These are phyloP conservation scores for Micromys minutus DNA, from an alignment of 2,113 vertebrate species.

Conservation along the genomic window DNA sequence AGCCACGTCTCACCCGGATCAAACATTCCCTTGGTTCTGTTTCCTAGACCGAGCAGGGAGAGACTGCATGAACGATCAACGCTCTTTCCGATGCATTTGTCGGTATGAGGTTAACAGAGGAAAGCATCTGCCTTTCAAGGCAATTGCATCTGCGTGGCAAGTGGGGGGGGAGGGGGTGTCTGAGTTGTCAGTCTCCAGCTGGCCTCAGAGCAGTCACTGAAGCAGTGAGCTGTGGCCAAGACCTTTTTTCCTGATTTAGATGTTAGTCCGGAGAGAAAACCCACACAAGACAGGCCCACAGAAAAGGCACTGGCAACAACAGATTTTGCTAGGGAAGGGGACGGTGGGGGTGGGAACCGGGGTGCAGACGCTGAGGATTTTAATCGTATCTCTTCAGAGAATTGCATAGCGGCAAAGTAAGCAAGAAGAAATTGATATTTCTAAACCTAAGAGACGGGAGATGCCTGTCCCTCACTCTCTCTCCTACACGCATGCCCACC, in stretches of 20 bases:
- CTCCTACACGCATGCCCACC: neutral
- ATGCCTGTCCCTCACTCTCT: neutral
- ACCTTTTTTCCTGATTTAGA: slow-evolving; percentile 66
- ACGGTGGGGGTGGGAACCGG: neutral
- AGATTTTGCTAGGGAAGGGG: slow-evolving; percentile 12
- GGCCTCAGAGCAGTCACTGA: slow-evolving; percentile 31
- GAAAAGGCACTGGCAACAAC: slow-evolving; percentile 9
- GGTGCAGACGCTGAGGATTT: slow-evolving; percentile 42
- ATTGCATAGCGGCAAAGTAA: slow-evolving; percentile 11
- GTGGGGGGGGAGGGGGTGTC: neutral
- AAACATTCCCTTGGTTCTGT: slow-evolving; percentile 40
- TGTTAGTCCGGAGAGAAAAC: slow-evolving; percentile 57
- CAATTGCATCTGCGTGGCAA: neutral
- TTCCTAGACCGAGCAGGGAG: slow-evolving; percentile 59
- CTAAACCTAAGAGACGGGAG: slow-evolving; percentile 26
- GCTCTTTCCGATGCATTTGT: slow-evolving; percentile 59
- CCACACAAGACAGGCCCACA: slow-evolving; percentile 29
- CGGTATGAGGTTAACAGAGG: slow-evolving; percentile 36
- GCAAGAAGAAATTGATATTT: neutral
- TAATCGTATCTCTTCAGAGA: slow-evolving; percentile 47
- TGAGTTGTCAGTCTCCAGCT: slow-evolving; percentile 39
- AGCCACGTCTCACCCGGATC: slow-evolving; percentile 30
- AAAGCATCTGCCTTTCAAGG: slow-evolving; percentile 57
- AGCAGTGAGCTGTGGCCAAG: slow-evolving; percentile 65
- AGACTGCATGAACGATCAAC: slow-evolving; percentile 58